Conservation (phyloP, 1,140 invertebrate species). For the Drosophila ambigua region DNA sequence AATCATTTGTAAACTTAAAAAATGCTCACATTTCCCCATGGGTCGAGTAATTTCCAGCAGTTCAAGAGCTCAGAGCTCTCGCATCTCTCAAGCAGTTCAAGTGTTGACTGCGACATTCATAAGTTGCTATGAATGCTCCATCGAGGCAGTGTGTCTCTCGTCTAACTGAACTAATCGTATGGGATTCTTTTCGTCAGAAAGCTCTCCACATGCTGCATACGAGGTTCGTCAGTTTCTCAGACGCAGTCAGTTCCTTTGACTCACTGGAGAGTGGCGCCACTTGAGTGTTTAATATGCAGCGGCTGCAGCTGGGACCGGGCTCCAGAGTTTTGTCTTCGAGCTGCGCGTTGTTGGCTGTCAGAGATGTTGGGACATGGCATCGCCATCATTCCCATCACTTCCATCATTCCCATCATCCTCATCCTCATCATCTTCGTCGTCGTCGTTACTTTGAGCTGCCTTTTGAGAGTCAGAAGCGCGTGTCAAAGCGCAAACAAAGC, state of each 20-base stretch:
- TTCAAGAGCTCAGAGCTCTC: too few species aligned
- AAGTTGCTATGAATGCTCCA: neutral
- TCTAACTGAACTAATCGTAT: slow-evolving; percentile 24
- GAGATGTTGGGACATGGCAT: slow-evolving; percentile 20
- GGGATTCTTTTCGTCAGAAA: slow-evolving; percentile 3
- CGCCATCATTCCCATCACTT: slow-evolving; percentile 17
- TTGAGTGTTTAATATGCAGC: slow-evolving; percentile 71
- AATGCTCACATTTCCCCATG: too few species aligned
- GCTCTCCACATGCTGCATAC: slow-evolving; percentile 3
- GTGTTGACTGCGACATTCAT: neutral
- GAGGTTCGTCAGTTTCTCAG: slow-evolving; percentile 2
- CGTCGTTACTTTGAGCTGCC: slow-evolving; percentile 60
- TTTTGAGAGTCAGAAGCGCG: slow-evolving; percentile 64
- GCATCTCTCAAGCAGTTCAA: neutral
- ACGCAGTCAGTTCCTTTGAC: slow-evolving; percentile 33
- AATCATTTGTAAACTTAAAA: too few species aligned
- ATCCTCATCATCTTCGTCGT: slow-evolving; percentile 10
- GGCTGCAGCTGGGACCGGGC: slow-evolving; percentile 9
- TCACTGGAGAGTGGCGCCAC: slow-evolving; percentile 47
- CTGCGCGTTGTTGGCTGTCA: slow-evolving; percentile 48
- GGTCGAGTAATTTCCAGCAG: too few species aligned
- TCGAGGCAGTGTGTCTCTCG: neutral
- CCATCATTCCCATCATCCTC: neutral
- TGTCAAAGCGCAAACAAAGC: slow-evolving; percentile 70
- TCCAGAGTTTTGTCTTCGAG: neutral